Conservation (phyloP, 2,888 invertebrate species). For the Cremastinae sp. region DNA sequence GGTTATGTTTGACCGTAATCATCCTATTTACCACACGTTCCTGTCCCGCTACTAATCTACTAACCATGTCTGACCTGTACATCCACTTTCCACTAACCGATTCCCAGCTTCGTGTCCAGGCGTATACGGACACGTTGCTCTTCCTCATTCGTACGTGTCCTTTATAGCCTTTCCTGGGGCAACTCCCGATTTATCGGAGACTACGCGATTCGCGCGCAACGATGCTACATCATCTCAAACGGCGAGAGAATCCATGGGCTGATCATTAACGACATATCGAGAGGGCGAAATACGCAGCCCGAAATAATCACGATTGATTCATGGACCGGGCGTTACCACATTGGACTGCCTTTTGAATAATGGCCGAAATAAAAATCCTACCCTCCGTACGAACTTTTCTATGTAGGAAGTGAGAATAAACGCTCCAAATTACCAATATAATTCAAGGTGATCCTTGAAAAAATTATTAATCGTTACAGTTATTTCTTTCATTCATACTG, state of each 20-base stretch:
- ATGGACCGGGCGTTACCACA: constrained; percentile 10
- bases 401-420: neutral
- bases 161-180: constrained; percentile 2
- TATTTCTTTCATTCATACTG: too few species aligned
- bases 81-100: constrained; percentile 57
- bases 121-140: constrained; percentile 16
- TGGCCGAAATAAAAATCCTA: constrained; percentile 12
- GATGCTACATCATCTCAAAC: constrained; percentile 49
- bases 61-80: constrained; percentile 59
- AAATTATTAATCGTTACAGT: too few species aligned
- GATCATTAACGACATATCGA: constrained; percentile 38
- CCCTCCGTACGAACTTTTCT: too few species aligned
- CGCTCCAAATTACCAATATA: neutral
- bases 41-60: constrained; percentile 61
- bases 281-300: constrained; percentile 22
- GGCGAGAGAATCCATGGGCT: constrained; percentile 30
- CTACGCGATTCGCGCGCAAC: constrained; percentile 40
- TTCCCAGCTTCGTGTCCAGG: constrained; percentile 21
- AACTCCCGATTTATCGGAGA: constrained; percentile 3
- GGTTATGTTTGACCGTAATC: constrained; percentile 62
- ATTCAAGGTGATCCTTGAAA: neutral
- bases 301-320: constrained; percentile 33
- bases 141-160: constrained; percentile 19
- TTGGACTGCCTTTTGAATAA: constrained; percentile 21
- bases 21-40: constrained; percentile 60